Conservation (phyloP, 2,113 vertebrate species). For the Corynorhinus townsendii region DNA sequence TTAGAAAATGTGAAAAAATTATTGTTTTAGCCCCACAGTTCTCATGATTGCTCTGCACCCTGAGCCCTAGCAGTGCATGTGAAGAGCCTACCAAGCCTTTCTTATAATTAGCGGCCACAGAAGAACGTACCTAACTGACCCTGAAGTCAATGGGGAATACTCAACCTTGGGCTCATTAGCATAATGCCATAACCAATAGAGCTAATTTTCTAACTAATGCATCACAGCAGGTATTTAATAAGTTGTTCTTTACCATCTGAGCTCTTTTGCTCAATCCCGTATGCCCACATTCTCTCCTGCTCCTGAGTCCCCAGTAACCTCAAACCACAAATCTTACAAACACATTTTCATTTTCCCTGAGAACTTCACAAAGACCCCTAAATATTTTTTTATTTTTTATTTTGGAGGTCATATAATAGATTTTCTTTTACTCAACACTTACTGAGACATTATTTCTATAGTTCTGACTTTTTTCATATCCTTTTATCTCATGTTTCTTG, state of each 20-base stretch:
- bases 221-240: constrained; percentile 13
- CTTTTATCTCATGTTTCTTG: neutral
- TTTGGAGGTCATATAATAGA: neutral
- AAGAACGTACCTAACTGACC: neutral
- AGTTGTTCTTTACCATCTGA: constrained; percentile 7
- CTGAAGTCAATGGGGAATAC: neutral
- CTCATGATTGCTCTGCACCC: neutral
- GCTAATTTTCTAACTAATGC: constrained; percentile 6
- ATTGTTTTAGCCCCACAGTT: neutral
- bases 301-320: neutral
- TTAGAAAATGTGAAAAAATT: neutral
- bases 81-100: neutral
- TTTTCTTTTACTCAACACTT: neutral
- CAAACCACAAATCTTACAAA: neutral
- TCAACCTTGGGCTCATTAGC: constrained; percentile 10
- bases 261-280: neutral
- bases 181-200: constrained; percentile 28
- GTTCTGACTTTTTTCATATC: neutral
- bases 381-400: neutral
- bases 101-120: neutral
- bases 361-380: neutral
- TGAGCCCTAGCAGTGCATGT: neutral
- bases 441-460: neutral
- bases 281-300: neutral
- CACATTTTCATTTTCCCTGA: neutral